A percentile compares a stretch with the other conserved stretches of the same genome.
Evolutionary conservation across 1,140 invertebrate genomes (phyloP).

Genomic region (Pristionchus pacificus): DNA sequence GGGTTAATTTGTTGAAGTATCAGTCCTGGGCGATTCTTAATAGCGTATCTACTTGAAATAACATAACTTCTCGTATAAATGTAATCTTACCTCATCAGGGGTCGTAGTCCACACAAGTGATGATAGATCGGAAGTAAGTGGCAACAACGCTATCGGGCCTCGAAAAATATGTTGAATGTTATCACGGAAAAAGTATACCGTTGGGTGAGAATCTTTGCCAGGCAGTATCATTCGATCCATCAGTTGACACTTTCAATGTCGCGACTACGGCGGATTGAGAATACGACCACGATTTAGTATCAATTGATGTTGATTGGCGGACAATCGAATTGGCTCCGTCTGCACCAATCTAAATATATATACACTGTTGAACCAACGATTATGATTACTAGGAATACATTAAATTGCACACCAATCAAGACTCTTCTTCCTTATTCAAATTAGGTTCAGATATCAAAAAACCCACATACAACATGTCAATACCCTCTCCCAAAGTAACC

Average conservation of each 20-base stretch:
- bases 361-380: no score
- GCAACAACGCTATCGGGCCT: conserved; percentile 84
- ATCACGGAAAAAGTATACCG: not conserved
- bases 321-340: conserved; percentile 85
- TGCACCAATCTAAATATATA: conserved; percentile 72
- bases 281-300: conserved; percentile 61
- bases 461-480: no score
- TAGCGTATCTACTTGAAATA: no score
- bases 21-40: no score
- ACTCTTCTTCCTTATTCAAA: no score
- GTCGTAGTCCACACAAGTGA: conserved; percentile 88
- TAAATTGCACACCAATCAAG: no score
- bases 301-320: conserved; percentile 72
- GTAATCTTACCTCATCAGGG: conserved; percentile 60
- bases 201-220: conserved; percentile 90
- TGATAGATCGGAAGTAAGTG: conserved; percentile 71
- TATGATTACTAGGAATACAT: no score
- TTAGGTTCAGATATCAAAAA: no score
- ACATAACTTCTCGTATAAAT: no score
- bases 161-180: not conserved
- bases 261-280: conserved; percentile 72
- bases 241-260: conserved; percentile 66
- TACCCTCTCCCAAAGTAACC: no score
- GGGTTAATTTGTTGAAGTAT: no score
- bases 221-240: conserved; percentile 73